Conservation (phyloP, 2,797 vertebrate genomes). For the Pithecia hirsuta region DNA sequence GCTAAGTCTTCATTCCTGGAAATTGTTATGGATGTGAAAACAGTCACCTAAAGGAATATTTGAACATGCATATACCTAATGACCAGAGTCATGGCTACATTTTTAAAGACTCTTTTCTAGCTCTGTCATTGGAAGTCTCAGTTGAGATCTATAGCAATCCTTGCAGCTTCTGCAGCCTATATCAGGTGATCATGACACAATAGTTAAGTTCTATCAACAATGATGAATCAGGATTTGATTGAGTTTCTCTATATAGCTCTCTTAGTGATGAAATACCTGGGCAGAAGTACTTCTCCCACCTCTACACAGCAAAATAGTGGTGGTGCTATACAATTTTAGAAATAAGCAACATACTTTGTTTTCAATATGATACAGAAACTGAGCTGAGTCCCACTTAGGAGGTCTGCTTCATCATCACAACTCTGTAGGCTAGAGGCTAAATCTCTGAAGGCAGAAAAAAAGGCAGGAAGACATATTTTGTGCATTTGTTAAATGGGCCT, state of each 20-base stretch:
- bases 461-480: background rate
- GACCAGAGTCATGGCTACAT: background rate
- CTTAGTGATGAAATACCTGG: background rate
- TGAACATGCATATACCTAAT: background rate
- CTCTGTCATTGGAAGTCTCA: background rate
- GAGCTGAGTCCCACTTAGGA: background rate
- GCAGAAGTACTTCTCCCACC: background rate
- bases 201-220: constrained; percentile 1
- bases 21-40: background rate
- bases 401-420: background rate
- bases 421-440: background rate
- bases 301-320: background rate
- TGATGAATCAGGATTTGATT: constrained; percentile 42
- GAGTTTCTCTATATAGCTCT: constrained; percentile 28
- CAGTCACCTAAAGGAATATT: background rate
- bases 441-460: background rate
- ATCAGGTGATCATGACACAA: constrained; percentile 17
- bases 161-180: background rate
- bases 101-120: background rate
- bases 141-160: background rate
- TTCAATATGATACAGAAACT: background rate
- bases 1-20: background rate
- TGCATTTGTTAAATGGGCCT: constrained; percentile 5
- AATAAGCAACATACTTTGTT: background rate
- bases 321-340: constrained; percentile 14